Base-by-base conservation (phyloP, 2,888 invertebrate genomes). In the Pristionchus arcanus region DNA sequence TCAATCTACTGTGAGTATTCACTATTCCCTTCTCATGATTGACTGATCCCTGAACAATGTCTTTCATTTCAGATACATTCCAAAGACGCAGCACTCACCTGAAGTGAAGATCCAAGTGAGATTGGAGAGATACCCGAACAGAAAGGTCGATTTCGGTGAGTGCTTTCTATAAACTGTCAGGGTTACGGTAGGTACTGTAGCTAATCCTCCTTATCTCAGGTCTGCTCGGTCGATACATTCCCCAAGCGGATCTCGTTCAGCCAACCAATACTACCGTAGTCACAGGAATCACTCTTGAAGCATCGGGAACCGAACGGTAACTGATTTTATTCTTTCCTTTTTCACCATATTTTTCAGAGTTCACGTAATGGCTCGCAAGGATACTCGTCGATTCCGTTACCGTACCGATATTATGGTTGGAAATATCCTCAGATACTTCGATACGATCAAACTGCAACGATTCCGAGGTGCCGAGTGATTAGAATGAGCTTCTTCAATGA, bases 1-100 rank as follows among this genome's bases (percentile, higher is more conserved):
- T 97, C 95, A 97, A 97, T 0, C 95, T 98, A 91, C 97, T 97
- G 31, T 81, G 49, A 81, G 81, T 49, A 19, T 28, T 81, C n/a
- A 0, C 16, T 2, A 16, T 13, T 16, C 13, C n/a, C n/a, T n/a
- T 16, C 1, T 68, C 31, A 28, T 28, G 25, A 68, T 9, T 28
- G 0, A 42, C 0, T 7, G 42, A 3, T 49, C 42, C 11, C 42
- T 49, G 42, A 49, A 13, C 42, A 49, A 49, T 11, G 42, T 9
- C 42, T 49, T 49, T 49, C 15, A 1, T 81, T 81, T n/a, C 81
- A 81, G 81, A 49, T 71, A 88, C 71, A 91, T 90, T 42, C 90
- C 90, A 21, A 66, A 85, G 42, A 90, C 86, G 2, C 53, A 42
- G 5, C 55, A 42, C 28, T 77, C 85, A 3, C 86, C 86, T 28